Evolutionary conservation across 2,113 vertebrate species (phyloP).

Genomic region (Melanostigma gelatinosum): DNA sequence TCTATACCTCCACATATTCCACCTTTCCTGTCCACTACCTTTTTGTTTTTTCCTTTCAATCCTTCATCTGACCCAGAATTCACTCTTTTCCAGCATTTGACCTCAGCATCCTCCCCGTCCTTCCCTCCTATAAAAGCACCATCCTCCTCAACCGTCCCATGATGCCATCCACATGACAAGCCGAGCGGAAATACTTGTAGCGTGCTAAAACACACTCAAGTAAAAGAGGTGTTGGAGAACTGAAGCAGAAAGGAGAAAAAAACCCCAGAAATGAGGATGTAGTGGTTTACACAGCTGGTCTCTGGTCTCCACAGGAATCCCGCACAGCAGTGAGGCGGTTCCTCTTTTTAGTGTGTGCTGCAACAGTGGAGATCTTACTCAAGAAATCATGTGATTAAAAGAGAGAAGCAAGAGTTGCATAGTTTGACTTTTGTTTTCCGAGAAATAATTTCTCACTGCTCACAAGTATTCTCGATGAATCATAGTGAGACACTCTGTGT

Average conservation of each 20-base stretch:
- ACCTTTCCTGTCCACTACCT: conserved; percentile 43
- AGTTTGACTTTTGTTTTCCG: background rate
- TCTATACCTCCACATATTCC: conserved; percentile 37
- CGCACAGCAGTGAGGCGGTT: background rate
- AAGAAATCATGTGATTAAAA: conserved; percentile 8
- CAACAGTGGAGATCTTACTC: conserved; percentile 22
- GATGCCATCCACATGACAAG: conserved; percentile 24
- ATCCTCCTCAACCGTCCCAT: background rate
- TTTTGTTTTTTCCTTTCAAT: conserved; percentile 19
- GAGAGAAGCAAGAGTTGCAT: background rate
- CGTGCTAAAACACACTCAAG: conserved; percentile 64
- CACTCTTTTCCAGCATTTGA: conserved; percentile 20
- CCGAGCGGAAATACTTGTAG: conserved; percentile 41
- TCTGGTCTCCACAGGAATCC: conserved; percentile 25
- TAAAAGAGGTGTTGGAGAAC: conserved; percentile 8
- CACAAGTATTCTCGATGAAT: background rate
- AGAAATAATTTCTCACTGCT: background rate
- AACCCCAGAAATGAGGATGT: background rate
- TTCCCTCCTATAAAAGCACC: conserved; percentile 14
- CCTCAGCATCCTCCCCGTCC: background rate
- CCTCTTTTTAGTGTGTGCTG: conserved; percentile 10
- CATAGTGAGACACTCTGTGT: background rate
- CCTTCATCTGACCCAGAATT: conserved; percentile 42
- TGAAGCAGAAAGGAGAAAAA: conserved; percentile 15
- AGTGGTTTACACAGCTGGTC: conserved; percentile 17